Evolutionary conservation across 2,113 vertebrate species (phyloP).

Genomic region (Apaloderma vittatum): DNA sequence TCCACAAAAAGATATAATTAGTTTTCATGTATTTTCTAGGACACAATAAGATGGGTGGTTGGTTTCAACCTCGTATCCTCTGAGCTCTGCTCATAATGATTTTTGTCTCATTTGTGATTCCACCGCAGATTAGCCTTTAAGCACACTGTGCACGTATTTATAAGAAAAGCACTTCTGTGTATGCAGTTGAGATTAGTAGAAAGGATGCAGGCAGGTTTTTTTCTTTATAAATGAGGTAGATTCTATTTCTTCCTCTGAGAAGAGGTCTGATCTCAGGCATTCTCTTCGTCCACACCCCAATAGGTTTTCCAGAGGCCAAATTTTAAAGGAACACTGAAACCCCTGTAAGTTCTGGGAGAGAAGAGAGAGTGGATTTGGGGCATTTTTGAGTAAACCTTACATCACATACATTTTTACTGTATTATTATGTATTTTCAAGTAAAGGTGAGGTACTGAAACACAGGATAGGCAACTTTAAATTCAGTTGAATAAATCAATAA

Average conservation of each 20-base stretch:
- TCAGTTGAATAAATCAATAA: not conserved
- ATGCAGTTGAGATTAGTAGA: not conserved
- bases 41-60: not conserved
- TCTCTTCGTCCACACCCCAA: not conserved
- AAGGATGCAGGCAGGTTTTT: not conserved
- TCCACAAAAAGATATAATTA: not conserved
- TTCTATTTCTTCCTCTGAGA: not conserved
- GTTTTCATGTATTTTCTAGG: not conserved
- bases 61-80: not conserved
- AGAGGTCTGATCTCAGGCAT: not conserved
- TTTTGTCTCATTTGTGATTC: not conserved
- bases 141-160: not conserved
- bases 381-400: not conserved
- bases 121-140: not conserved
- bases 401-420: not conserved
- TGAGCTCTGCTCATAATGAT: not conserved
- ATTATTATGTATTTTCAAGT: not conserved
- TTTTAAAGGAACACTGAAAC: not conserved
- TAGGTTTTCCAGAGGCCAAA: not conserved
- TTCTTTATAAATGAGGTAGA: not conserved
- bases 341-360: not conserved
- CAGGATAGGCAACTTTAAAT: not conserved
- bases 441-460: not conserved
- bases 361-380: not conserved
- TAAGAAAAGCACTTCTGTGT: not conserved